These are phyloP conservation scores for Aphrophora alni DNA, from an alignment of 2,888 invertebrate genomes.

Conservation along the genomic window DNA sequence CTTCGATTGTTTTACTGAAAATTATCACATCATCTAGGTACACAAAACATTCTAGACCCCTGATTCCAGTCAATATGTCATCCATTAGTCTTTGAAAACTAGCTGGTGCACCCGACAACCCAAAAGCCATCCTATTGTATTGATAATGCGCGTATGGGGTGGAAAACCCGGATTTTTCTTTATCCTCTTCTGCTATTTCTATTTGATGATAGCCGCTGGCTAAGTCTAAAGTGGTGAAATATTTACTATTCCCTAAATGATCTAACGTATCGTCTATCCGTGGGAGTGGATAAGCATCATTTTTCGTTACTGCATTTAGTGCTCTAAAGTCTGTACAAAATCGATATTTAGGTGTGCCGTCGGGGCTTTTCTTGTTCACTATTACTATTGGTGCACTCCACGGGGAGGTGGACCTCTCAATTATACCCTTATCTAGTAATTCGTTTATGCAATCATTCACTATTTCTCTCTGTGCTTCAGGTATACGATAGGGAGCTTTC, in stretches of 20 bases:
- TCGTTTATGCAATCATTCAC: no score
- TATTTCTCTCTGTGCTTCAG: constrained; percentile 13
- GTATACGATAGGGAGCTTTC: constrained; percentile 3
- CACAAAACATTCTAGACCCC: constrained; percentile 1
- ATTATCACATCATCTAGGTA: constrained; percentile 34
- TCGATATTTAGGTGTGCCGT: not conserved
- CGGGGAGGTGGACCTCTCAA: constrained; percentile 2
- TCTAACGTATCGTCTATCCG: constrained; percentile 18
- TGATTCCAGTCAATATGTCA: not conserved
- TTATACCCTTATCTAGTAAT: constrained; percentile 18
- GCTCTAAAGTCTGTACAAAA: constrained; percentile 17
- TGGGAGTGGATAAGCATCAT: constrained; percentile 20
- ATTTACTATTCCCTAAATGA: constrained; percentile 14
- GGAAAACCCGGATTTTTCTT: constrained; percentile 38
- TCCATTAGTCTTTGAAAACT: constrained; percentile 15
- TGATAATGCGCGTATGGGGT: not conserved
- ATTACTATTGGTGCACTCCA: constrained; percentile 19
- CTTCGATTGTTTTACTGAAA: constrained; percentile 11
- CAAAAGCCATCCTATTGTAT: constrained; percentile 37
- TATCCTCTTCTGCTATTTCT: constrained; percentile 17
- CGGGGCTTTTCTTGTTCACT: constrained; percentile 22
- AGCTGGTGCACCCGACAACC: constrained; percentile 22
- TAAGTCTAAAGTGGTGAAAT: constrained; percentile 21
- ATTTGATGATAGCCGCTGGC: constrained; percentile 29
- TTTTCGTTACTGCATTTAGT: constrained; percentile 27